A percentile compares a stretch with the other conserved stretches of the same genome.
Conservation (phyloP, 2,888 invertebrate species). For the Hydrotaea cyrtoneurina region DNA sequence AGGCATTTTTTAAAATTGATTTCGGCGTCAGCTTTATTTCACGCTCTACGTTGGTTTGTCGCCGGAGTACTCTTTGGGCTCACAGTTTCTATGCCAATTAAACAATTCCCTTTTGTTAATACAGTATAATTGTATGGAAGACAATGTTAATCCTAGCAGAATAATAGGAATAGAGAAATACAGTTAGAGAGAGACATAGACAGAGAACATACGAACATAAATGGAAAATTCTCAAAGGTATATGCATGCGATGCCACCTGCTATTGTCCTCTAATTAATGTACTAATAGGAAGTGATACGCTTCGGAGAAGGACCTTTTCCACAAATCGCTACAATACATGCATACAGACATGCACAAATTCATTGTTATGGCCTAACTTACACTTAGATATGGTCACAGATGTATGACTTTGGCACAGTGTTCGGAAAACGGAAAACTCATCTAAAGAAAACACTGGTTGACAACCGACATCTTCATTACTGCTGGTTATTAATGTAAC, state of each 20-base stretch:
- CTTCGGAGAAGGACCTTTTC: not conserved
- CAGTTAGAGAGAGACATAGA: not conserved
- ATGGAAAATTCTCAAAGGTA: not conserved
- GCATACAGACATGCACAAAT: not conserved
- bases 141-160: not conserved
- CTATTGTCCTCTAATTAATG: constrained; percentile 21
- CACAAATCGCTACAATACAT: not conserved
- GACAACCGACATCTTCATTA: too few relatives aligned
- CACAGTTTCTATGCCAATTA: not conserved
- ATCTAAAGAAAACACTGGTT: too few relatives aligned
- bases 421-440: not conserved
- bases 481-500: too few relatives aligned
- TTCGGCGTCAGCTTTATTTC: not conserved
- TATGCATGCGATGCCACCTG: not conserved
- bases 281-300: constrained; percentile 11
- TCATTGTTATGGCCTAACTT: not conserved
- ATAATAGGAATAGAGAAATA: not conserved
- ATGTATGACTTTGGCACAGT: not conserved
- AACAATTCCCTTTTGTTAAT: constrained; percentile 7
- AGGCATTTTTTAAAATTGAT: not conserved
- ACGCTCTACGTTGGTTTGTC: not conserved
- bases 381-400: not conserved
- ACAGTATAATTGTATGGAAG: not conserved
- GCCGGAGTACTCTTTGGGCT: not conserved
- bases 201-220: not conserved